Evolutionary conservation across 2,888 invertebrate genomes (phyloP).

Genomic region (Zygogramma bicolorata): DNA sequence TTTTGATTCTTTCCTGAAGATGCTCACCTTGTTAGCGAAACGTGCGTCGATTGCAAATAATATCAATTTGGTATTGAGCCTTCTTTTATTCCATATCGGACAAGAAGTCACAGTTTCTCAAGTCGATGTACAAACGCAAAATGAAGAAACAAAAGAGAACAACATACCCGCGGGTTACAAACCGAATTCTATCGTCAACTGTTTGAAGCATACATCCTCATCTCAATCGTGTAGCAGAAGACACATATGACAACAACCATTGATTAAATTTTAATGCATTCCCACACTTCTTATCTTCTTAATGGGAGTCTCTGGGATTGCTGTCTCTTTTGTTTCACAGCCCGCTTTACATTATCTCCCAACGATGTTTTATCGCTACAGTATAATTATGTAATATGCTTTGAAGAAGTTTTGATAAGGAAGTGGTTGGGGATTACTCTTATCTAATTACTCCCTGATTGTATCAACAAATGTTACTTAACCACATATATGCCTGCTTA

Average conservation of each 20-base stretch:
- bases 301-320: constrained; percentile 47
- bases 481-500: not conserved
- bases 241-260: constrained; percentile 30
- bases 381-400: constrained; percentile 9
- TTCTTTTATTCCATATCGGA: too few species aligned
- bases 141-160: not conserved
- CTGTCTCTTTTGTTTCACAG: constrained; percentile 49
- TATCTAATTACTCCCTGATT: not conserved
- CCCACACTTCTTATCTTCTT: constrained; percentile 54
- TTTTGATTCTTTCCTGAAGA: too few species aligned
- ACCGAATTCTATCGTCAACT: constrained; percentile 1
- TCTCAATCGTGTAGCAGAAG: constrained; percentile 1
- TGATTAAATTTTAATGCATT: constrained; percentile 40
- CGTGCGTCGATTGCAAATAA: too few species aligned
- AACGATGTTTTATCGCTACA: constrained; percentile 14
- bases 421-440: constrained; percentile 6
- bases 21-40: too few species aligned
- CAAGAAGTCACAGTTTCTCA: too few species aligned
- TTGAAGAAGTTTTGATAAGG: constrained; percentile 20
- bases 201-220: constrained; percentile 8
- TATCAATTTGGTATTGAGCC: too few species aligned
- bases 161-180: not conserved
- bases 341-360: constrained; percentile 33
- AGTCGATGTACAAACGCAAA: too few species aligned
- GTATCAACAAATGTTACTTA: not conserved